Evolutionary conservation across 2,113 vertebrate species (phyloP), one percentile per base, ranked within the genome.

Genomic region (Eulemur macaco): DNA sequence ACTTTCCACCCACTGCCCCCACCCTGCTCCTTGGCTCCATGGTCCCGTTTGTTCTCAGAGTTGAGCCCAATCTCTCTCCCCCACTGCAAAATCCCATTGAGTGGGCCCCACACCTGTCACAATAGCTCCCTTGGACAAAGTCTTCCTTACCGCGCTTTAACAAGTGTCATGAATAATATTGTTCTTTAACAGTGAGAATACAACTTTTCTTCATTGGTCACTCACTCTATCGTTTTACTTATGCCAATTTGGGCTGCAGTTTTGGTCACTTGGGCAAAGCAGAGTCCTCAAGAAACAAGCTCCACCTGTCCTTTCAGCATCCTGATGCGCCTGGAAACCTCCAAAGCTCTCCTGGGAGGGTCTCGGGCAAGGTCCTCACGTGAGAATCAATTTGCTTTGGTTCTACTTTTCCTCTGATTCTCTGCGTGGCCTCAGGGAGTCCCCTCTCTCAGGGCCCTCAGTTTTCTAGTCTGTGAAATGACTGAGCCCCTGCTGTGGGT

Each of bases 301-400:
- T 11, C 52, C 2, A 0, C 37, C 42, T 66, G 54, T 39, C 47
- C 9, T 11, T 18, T 47, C 39, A 15, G 68, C 60, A 71, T 20
- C 45, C 52, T 1, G 1, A 9, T 27, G 66, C 4, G 42, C 45
- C 23, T 21, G 42, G 84, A 45, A 52, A 6, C 27, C 25, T 39
- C 50, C 11, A 5, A 0, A 20, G 2, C 1, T 15, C 31, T 47
- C n/a, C 20, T 7, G 0, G 47, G 58, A n/a, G 73, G 54, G 9
- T 1, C n/a, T 42, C 54, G 25, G 56, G 42, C 6, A 37, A 60
- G 5, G n/a, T 3, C 15, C 31, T 76, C 17, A 7, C 20, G 31
- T 8, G 17, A 71, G 17, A 86, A 3, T 18, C 20, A 1, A 2
- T 69, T 83, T 2, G 5, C 13, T 25, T 76, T 3, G 3, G 20